Evolutionary conservation across 2,888 invertebrate genomes (phyloP).

Genomic region (Plebejus anna): DNA sequence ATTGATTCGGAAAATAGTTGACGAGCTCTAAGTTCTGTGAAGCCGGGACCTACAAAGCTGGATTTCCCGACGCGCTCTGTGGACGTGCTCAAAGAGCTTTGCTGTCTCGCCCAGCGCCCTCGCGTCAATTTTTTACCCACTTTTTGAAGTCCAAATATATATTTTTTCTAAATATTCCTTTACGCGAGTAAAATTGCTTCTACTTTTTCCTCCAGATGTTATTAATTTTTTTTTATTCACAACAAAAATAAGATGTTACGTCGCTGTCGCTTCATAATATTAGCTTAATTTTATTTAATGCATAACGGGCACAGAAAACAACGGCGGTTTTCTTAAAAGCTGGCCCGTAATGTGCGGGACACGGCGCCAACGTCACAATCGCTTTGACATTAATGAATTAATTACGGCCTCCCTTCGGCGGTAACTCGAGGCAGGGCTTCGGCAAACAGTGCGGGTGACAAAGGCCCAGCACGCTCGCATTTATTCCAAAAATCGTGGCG

Average conservation of each 20-base stretch:
- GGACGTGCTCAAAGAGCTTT: conserved; percentile 64
- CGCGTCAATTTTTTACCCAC: conserved; percentile 38
- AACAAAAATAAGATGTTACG: not conserved
- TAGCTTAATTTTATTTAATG: conserved; percentile 20
- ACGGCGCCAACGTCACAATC: conserved; percentile 56
- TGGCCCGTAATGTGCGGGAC: not conserved
- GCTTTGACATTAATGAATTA: conserved; percentile 57
- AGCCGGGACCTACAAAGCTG: conserved; percentile 45
- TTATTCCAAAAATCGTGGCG: conserved; percentile 67
- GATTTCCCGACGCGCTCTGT: conserved; percentile 47
- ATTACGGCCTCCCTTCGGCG: conserved; percentile 46
- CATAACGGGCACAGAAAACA: not conserved
- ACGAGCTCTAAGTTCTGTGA: conserved; percentile 40
- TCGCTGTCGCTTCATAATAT: not conserved
- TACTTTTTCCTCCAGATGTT: not conserved
- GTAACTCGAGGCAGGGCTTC: conserved; percentile 51
- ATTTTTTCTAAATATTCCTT: not conserved
- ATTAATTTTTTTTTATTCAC: not conserved
- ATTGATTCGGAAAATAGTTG: conserved; percentile 35
- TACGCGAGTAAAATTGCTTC: not conserved
- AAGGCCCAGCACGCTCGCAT: conserved; percentile 61
- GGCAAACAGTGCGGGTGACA: conserved; percentile 65
- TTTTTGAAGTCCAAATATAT: conserved; percentile 4
- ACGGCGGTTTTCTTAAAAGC: not conserved
- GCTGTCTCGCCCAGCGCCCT: conserved; percentile 55